Base-by-base conservation (phyloP, 2,888 invertebrate genomes). In the Mythimna albipuncta region DNA sequence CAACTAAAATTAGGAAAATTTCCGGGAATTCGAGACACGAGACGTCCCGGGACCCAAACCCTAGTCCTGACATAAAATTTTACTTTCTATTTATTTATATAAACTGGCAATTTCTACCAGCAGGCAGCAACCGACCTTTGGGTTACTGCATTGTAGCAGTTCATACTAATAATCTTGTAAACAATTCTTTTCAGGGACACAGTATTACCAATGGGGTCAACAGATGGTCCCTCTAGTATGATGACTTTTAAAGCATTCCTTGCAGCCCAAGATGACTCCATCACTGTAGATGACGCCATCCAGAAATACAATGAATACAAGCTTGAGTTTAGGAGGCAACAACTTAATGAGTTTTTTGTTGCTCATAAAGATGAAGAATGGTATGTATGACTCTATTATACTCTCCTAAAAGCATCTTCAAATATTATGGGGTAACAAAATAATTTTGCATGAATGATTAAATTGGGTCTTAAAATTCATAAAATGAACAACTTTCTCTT, bases 321-420 rank as follows among this genome's bases (percentile, higher is more conserved):
- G 95, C 96, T 99, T 89, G 99, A 99, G 90, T 99, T 99, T 94
- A 98, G 98, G 89, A 97, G 99, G 69, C 99, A 99, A 92, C 99
- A 99, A 93, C 97, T 99, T 71, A 99, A 99, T 95, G 99, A 99
- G 93, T 99, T 99, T 96, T 99, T 99, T 96, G 98, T 99, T 88
- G 98, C 98, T 62, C 99, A 99, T 96, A 99, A 99, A 96, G 99
- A 99, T 91, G 99, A 99, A 95, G 99, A 99, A 98, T 99, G 99
- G 99, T 99, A 97, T 97, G 98, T 95, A 69, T 69, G 58, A 72
- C 61, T 41, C 71, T 64, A 64, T 44, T 44, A 59, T 71, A 61
- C 52, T 70, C 11, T 35, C 59, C 44, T 74, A 72, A 44, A 75
- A 64, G 50, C 52, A 66, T 63, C 38, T 72, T 83, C 38, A 69